These are phyloP conservation scores for Gryllus longicercus DNA, from an alignment of 2,888 invertebrate species.

Conservation along the genomic window DNA sequence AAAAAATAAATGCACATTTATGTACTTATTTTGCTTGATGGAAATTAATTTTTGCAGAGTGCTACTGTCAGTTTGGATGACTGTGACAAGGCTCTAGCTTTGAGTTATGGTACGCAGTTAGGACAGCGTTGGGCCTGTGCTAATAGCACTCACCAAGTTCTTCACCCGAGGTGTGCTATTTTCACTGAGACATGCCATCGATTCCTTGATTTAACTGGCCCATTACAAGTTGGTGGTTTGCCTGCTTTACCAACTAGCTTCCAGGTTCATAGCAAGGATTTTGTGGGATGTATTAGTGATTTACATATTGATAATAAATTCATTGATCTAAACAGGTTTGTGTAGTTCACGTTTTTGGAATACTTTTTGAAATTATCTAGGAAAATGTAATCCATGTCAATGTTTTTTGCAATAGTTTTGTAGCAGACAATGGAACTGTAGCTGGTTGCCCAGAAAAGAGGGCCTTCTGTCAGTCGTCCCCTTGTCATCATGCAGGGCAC, in stretches of 20 bases:
- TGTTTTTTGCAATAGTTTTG: constrained; percentile 55
- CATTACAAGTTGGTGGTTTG: constrained; percentile 86
- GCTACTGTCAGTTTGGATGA: constrained; percentile 79
- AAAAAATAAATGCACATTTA: too few species aligned
- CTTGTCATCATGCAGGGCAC: constrained; percentile 83
- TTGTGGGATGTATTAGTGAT: constrained; percentile 87
- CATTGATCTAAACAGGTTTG: constrained; percentile 75
- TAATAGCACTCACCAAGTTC: constrained; percentile 65
- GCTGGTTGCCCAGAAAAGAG: constrained; percentile 84
- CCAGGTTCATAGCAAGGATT: constrained; percentile 76
- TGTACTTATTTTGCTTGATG: too few species aligned
- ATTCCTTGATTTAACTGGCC: constrained; percentile 86
- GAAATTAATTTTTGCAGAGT: constrained; percentile 53
- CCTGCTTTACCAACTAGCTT: constrained; percentile 77
- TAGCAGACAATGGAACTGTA: constrained; percentile 84
- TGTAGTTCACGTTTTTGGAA: neutral
- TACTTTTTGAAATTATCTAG: too few species aligned
- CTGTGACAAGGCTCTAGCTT: constrained; percentile 80
- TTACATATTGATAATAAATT: constrained; percentile 80
- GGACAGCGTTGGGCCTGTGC: constrained; percentile 80
- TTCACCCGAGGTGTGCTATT: constrained; percentile 61
- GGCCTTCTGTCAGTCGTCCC: constrained; percentile 75
- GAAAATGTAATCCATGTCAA: neutral
- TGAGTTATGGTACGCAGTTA: constrained; percentile 66
- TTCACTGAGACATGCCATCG: constrained; percentile 56